Conservation (phyloP, 2,797 vertebrate genomes). For the Channa striata region DNA sequence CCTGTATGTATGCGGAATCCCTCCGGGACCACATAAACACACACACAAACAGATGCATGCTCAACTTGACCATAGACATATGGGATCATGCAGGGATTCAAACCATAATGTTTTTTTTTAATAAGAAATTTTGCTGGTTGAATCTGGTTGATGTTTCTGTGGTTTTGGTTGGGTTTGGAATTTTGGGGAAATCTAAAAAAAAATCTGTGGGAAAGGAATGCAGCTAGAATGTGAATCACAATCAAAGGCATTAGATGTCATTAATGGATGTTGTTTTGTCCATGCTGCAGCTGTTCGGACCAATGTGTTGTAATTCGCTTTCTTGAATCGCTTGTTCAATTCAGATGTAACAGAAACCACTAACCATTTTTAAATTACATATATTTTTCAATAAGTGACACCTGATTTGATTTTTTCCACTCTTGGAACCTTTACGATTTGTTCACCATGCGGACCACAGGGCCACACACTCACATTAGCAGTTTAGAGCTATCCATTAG, state of each 20-base stretch:
- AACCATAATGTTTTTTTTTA: slow-evolving; percentile 66
- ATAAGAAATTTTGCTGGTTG: slow-evolving; percentile 36
- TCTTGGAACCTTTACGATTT: too few relatives aligned
- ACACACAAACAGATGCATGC: slow-evolving; percentile 43
- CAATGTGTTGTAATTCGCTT: slow-evolving; percentile 5
- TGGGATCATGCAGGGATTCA: slow-evolving; percentile 68
- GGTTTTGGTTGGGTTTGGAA: slow-evolving; percentile 66
- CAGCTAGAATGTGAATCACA: slow-evolving; percentile 47
- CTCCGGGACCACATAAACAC: slow-evolving; percentile 19
- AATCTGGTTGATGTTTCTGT: slow-evolving; percentile 72
- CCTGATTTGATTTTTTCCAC: not conserved
- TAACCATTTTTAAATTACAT: too few relatives aligned
- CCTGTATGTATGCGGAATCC: slow-evolving; percentile 31
- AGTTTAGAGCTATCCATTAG: not conserved
- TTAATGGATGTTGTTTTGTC: slow-evolving; percentile 38
- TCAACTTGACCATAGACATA: slow-evolving; percentile 52
- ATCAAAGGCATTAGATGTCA: slow-evolving; percentile 35
- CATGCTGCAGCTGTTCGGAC: slow-evolving; percentile 23
- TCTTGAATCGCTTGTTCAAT: not conserved
- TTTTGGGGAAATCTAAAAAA: slow-evolving; percentile 64
- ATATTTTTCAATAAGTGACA: too few relatives aligned
- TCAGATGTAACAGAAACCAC: too few relatives aligned
- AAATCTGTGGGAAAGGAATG: slow-evolving; percentile 74
- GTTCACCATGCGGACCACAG: too few relatives aligned
- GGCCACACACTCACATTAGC: not conserved